phyloP scores from a whole-genome alignment of 2,797 vertebrate species.

The Eulemur rubriventer region DNA sequence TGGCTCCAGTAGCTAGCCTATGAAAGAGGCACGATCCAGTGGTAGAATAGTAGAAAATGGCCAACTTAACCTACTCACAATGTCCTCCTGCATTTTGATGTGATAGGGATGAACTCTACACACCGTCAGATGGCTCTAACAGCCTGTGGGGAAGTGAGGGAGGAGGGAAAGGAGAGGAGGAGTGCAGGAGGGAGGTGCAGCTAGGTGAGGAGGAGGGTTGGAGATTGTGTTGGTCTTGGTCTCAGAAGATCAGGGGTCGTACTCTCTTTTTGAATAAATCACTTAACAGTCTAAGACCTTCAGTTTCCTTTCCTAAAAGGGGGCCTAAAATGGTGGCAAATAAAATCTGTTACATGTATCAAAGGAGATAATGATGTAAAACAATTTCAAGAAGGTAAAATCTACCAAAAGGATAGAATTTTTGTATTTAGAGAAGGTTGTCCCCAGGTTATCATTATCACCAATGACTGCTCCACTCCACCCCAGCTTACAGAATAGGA shows the following conservation, averaged over 20 bases:
- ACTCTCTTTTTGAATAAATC: background rate
- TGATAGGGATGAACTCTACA: background rate
- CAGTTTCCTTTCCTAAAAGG: background rate
- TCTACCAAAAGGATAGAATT: background rate
- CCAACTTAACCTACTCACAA: background rate
- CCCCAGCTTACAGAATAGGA: background rate
- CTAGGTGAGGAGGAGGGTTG: background rate
- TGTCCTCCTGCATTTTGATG: background rate
- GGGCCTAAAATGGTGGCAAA: background rate
- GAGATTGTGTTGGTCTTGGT: background rate
- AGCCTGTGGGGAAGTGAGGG: background rate
- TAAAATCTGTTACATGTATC: background rate
- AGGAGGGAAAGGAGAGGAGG: background rate
- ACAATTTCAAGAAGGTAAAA: background rate
- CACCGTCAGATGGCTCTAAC: background rate
- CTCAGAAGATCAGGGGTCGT: background rate
- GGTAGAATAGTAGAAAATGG: background rate
- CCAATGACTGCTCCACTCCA: background rate
- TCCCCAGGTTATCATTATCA: background rate
- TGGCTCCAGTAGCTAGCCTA: background rate
- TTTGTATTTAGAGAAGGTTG: background rate
- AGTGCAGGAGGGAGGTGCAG: background rate
- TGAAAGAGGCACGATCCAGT: background rate
- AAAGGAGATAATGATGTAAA: background rate
- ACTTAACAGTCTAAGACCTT: background rate